Conservation (phyloP, 2,888 invertebrate species). For the Hypomecis atomaria region DNA sequence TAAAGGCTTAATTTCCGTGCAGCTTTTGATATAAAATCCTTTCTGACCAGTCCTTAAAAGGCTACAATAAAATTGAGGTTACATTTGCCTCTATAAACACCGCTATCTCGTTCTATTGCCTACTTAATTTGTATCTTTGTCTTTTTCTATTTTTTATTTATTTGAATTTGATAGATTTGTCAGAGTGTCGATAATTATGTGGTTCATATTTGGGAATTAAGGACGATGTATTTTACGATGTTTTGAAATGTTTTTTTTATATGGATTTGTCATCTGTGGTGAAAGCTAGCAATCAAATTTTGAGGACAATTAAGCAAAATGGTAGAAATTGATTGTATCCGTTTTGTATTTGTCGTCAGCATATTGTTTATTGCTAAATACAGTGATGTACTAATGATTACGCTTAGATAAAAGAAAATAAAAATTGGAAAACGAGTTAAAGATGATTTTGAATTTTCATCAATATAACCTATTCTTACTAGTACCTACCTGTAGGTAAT, state of each 20-base stretch:
- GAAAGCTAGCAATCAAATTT: conserved; percentile 18
- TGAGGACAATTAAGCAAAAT: background rate
- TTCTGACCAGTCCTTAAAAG: conserved; percentile 65
- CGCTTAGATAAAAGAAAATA: no score
- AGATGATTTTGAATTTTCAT: no score
- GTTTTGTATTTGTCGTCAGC: background rate
- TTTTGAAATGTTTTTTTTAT: conserved; percentile 36
- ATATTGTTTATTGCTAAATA: background rate
- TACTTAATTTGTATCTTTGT: conserved; percentile 38
- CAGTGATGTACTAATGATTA: background rate
- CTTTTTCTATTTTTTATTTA: conserved; percentile 40
- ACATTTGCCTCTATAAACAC: conserved; percentile 57
- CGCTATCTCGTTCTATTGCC: conserved; percentile 49
- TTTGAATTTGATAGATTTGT: conserved; percentile 47
- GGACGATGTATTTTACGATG: conserved; percentile 36
- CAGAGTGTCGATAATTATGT: conserved; percentile 42
- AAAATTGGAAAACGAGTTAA: no score
- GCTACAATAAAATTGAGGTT: conserved; percentile 70
- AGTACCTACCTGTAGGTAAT: no score
- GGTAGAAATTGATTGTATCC: background rate
- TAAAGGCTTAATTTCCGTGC: conserved; percentile 38
- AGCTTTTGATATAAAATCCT: conserved; percentile 52
- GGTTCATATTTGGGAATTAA: conserved; percentile 37
- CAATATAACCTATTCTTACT: no score
- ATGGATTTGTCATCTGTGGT: conserved; percentile 27